A percentile compares a stretch with the other conserved stretches of the same genome.
Conservation (phyloP, 2,113 vertebrate species). For the Setophaga petechia region DNA sequence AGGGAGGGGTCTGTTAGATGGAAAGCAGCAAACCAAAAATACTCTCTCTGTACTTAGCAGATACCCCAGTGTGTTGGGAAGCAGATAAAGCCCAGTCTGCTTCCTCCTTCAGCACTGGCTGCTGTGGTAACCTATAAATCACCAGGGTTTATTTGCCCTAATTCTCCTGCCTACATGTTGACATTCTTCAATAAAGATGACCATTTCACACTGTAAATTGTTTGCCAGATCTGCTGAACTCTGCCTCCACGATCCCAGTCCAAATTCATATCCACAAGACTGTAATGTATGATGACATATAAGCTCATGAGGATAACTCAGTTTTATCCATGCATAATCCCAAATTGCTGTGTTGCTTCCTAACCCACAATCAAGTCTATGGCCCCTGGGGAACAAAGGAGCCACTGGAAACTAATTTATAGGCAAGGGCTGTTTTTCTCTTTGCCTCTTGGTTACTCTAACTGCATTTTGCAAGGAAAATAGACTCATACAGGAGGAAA, state of each 20-base stretch:
- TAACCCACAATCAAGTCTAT: neutral
- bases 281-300: constrained; percentile 7
- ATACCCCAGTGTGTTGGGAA: neutral
- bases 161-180: neutral
- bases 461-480: neutral
- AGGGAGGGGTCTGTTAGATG: neutral
- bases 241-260: neutral
- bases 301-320: neutral
- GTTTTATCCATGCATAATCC: constrained; percentile 28
- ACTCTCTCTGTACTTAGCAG: neutral
- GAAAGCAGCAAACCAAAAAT: neutral
- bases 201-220: constrained; percentile 15
- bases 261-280: neutral
- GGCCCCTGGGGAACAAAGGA: constrained; percentile 17
- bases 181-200: neutral
- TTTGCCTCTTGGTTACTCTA: neutral
- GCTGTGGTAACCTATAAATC: constrained; percentile 22
- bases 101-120: neutral
- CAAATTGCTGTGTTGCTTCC: constrained; percentile 27
- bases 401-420: constrained; percentile 14
- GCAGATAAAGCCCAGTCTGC: neutral
- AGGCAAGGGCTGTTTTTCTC: neutral
- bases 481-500: neutral
- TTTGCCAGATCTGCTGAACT: constrained; percentile 29
- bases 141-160: constrained; percentile 5